Base-by-base conservation (phyloP, 2,113 vertebrate genomes). In the Gadus chalcogrammus region DNA sequence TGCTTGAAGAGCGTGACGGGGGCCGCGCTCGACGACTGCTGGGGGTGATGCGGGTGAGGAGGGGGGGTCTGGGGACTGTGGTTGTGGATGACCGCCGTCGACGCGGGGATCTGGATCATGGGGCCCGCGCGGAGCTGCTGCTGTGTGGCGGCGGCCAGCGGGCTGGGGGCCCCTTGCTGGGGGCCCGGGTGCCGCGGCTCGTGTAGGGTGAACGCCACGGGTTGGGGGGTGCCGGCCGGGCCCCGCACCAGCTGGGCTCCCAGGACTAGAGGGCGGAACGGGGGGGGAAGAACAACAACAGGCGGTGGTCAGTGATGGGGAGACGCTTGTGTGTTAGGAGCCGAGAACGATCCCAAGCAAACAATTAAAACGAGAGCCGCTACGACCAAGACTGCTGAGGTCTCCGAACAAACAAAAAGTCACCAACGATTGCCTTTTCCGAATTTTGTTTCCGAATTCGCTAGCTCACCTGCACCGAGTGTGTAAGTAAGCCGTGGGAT, bases 1-100 rank as follows among this genome's bases (percentile, higher is more conserved):
- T 95, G 97, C 67, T 97, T 96, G 89, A 99, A 95, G 69, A 99
- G 92, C 0, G 96, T 95, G 78, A 99, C 94, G 18, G 97, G 94
- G 31, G 95, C 92, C 68, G 94, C 83, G 82, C 85, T 95, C 73
- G 85, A 88, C 65, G 8, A 13, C 42, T 48, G 42, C 42, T 48
- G 42, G 11, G 42, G 42, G 8, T 48, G 42, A 35, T 4, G 31
- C 91, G 93, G 79, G 89, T 90, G 76, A 87, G 91, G 82, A 84
- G 82, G 5, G 79, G 92, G 67, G 70, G 86, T 93, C 70, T 92
- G 94, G 62, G 93, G 75, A 71, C 92, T 93, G 89, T 94, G 94
- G 87, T 94, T 97, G 79, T 94, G 94, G 72, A 84, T 67, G 17
- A 90, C 85, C 42, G 92, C 82, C 56, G 84, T 81, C 35, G 92